Evolutionary conservation across 2,797 vertebrate genomes (phyloP).

Genomic region (Apodemus agrarius): DNA sequence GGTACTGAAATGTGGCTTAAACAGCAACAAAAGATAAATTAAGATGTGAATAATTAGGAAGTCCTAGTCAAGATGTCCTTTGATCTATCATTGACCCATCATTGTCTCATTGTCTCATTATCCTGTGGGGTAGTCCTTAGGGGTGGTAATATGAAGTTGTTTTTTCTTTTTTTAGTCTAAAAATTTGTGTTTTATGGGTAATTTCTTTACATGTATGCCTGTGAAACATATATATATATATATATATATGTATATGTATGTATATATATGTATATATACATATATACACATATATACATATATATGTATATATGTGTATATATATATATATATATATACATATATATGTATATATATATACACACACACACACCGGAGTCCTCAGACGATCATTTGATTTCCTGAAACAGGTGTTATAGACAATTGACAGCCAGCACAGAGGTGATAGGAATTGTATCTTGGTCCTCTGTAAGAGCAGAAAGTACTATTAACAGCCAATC

Average conservation of each 20-base stretch:
- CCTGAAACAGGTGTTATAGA: neutral
- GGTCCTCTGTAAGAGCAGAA: neutral
- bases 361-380: neutral
- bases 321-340: no score
- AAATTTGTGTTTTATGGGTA: neutral
- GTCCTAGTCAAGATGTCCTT: neutral
- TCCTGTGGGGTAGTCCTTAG: neutral
- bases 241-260: no score
- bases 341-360: no score
- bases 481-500: neutral
- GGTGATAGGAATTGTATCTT: neutral
- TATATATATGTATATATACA: no score
- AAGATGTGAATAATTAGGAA: neutral
- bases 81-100: neutral
- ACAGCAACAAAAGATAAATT: neutral
- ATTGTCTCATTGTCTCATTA: neutral
- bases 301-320: no score
- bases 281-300: no score
- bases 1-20: neutral
- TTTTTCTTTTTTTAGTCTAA: no score
- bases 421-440: neutral
- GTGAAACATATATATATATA: neutral
- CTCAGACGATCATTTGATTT: neutral
- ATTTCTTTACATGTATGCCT: neutral
- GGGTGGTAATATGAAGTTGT: neutral